Percentiles rank a stretch among this genome's conserved stretches.
Evolutionary conservation across 2,797 vertebrate species (phyloP).

Genomic region (Alectoris magna): DNA sequence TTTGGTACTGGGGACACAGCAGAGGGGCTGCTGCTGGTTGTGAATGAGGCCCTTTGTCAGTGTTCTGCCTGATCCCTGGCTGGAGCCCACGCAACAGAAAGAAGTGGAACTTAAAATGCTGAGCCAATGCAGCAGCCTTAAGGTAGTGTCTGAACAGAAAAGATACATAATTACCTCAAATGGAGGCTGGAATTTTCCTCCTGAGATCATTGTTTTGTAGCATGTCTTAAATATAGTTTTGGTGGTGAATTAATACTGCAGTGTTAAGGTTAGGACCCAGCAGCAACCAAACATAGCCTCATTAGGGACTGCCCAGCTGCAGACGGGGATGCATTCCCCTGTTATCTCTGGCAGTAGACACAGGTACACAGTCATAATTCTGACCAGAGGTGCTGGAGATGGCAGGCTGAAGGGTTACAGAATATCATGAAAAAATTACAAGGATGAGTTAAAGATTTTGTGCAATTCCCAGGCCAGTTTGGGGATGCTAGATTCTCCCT

Average conservation of each 20-base stretch:
- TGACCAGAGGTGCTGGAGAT: conserved; percentile 11
- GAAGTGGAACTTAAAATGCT: conserved; percentile 34
- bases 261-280: neutral
- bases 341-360: conserved; percentile 22
- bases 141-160: neutral
- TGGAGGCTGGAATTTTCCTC: conserved; percentile 8
- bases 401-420: conserved; percentile 49
- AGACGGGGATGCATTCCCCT: conserved; percentile 33
- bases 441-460: conserved; percentile 55
- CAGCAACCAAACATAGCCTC: neutral
- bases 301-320: conserved; percentile 3
- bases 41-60: conserved; percentile 60
- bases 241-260: neutral
- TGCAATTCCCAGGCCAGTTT: conserved; percentile 35
- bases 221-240: neutral
- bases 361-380: conserved; percentile 35
- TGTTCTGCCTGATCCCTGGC: neutral
- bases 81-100: neutral
- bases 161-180: neutral
- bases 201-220: neutral
- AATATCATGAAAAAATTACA: conserved; percentile 42
- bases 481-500: neutral
- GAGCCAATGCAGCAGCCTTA: neutral
- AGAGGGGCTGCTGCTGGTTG: neutral
- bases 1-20: conserved; percentile 5